Conservation (phyloP, 2,888 invertebrate genomes). For the Stenotaenia linearis region DNA sequence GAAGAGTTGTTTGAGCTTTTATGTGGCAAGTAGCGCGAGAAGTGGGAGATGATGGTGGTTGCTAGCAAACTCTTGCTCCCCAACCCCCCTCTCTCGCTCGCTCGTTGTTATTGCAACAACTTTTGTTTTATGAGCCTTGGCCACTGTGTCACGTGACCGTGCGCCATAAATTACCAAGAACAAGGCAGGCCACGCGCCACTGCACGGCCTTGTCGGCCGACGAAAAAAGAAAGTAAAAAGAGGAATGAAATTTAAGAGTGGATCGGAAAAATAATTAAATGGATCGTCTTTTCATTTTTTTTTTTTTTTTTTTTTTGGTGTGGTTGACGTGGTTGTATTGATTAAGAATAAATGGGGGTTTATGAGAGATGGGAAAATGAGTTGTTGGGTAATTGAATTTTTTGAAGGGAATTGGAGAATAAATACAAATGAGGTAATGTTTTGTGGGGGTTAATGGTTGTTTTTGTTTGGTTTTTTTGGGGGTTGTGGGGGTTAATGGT, state of each 20-base stretch:
- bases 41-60: background rate
- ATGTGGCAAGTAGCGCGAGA: background rate
- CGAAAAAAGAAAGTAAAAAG: background rate
- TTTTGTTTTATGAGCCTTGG: slow-evolving; percentile 12
- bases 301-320: too few species aligned
- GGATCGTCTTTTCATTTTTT: background rate
- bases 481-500: too few species aligned
- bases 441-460: background rate
- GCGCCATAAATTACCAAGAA: slow-evolving; percentile 12
- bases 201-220: background rate
- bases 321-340: too few species aligned
- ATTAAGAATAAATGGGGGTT: too few species aligned
- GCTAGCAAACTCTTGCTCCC: background rate
- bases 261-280: slow-evolving; percentile 3
- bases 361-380: too few species aligned
- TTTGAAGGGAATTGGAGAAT: background rate
- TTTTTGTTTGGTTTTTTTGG: too few species aligned
- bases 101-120: slow-evolving; percentile 5
- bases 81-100: background rate
- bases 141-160: slow-evolving; percentile 7
- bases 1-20: background rate
- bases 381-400: too few species aligned
- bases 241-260: background rate
- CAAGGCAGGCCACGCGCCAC: slow-evolving; percentile 19
- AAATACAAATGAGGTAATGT: background rate